Base-by-base conservation (phyloP, 2,888 invertebrate species). In the Pterostichus madidus region DNA sequence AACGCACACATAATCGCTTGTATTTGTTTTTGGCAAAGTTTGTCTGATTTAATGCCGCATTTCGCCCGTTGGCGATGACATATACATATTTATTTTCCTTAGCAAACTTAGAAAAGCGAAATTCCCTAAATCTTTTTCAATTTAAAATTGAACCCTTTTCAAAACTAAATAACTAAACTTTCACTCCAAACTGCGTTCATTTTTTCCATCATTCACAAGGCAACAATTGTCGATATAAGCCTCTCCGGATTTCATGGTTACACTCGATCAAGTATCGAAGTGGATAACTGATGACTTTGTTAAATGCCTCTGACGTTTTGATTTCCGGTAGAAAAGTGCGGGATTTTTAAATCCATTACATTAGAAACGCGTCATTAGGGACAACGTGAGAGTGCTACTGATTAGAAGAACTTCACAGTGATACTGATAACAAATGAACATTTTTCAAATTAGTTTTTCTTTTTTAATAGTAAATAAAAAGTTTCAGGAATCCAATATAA, bases 211-310 rank as follows among this genome's bases (percentile, higher is more conserved):
- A 13, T n/a, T 5, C 10, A 49, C 49, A 49, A 6, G 24, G 3
- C 1, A 49, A 49, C 5, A 13, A 13, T 49, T 49, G 39, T 8
- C 8, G 8, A 1, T 39, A 39, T 2, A 39, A 39, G 1, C 39
- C 39, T 39, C 8, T 39, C 1, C 39, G 39, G 39, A 39, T 49
- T 49, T n/a, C 49, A 49, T 49, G 13, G 49, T 0, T 10, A 49
- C n/a, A 2, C n/a, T 49, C 49, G 49, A 49, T n/a, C 11, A 2
- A n/a, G 32, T n/a, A 32, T 61, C 61, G 61, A 31, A 31, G 11
- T 31, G 61, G 32, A 61, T 61, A 35, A 61, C 61, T 61, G 61
- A 61, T 61, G 61, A 61, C 61, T 5, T 61, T 31, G 61, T 61
- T 61, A 61, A 61, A 61, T 31, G 61, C 32, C 17, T 10, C 11